Evolutionary conservation across 2,888 invertebrate species (phyloP).

Genomic region (Diadromus collaris): DNA sequence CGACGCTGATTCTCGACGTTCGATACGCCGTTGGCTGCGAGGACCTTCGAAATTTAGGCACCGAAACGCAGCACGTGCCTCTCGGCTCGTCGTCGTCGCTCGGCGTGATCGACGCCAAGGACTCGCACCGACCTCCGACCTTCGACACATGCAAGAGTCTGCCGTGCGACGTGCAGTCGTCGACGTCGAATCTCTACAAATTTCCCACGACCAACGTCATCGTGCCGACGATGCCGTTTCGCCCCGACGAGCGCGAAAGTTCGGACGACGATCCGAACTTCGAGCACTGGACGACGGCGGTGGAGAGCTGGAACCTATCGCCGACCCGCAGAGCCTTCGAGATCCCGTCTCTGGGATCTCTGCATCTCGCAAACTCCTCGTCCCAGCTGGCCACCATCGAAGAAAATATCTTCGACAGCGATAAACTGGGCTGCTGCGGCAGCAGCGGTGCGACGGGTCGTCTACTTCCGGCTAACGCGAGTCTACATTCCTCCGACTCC

Average conservation of each 20-base stretch:
- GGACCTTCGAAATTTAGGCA: conserved; percentile 64
- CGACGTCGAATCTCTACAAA: conserved; percentile 57
- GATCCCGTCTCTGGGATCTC: conserved; percentile 39
- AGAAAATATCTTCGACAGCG: conserved; percentile 43
- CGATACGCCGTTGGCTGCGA: conserved; percentile 71
- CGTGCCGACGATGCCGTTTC: conserved; percentile 50
- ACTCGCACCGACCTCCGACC: conserved; percentile 39
- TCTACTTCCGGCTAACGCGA: conserved; percentile 53
- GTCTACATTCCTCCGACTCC: conserved; percentile 85
- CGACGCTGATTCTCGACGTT: conserved; percentile 76
- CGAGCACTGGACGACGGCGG: conserved; percentile 48
- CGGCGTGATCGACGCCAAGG: conserved; percentile 43
- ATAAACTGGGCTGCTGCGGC: conserved; percentile 11
- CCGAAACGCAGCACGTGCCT: conserved; percentile 43
- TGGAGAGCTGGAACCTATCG: conserved; percentile 64
- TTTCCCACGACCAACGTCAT: conserved; percentile 58
- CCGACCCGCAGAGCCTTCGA: conserved; percentile 44
- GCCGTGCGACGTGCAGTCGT: conserved; percentile 57
- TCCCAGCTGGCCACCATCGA: conserved; percentile 38
- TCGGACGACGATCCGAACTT: conserved; percentile 52
- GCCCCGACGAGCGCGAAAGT: conserved; percentile 45
- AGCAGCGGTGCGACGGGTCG: conserved; percentile 28
- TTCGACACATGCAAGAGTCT: conserved; percentile 71
- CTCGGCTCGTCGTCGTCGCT: conserved; percentile 62
- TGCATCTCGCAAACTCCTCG: conserved; percentile 36